Evolutionary conservation across 2,113 vertebrate genomes (phyloP), one percentile per base, ranked within the genome.

Genomic region (Pedionomus torquatus): DNA sequence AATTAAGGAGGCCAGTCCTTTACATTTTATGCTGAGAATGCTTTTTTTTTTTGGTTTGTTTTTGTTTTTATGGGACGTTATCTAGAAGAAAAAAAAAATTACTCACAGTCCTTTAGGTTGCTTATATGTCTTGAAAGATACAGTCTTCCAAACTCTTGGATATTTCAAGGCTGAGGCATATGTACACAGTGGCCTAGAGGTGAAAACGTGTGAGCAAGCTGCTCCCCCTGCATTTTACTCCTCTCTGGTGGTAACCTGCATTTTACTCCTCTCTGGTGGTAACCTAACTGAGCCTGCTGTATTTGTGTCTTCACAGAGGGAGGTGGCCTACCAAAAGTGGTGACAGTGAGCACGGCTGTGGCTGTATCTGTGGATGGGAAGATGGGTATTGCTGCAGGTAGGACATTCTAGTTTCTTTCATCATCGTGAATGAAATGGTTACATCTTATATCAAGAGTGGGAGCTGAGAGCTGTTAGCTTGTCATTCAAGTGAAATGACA

Each of bases 361-460:
- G 97, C 99, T 2, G 99, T 99, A 81, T 97, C 98, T 0, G 98
- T 99, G 93, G 98, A 98, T 33, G 98, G 98, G 95, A 99, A 99
- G 97, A 99, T 98, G 7, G 99, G 99, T 89, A 98, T 99, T 21
- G 99, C 99, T 87, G 99, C 99, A 99, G 99, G 99, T 99, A 99
- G 96, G 99, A 92, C 75, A 46, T 69, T 31, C 64, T 91, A 74
- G 4, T 77, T 93, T 85, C 37, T 91, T 69, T 63, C 89, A 88
- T 92, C 39, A 6, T 70, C 76, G 91, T 93, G 51, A 90, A 87
- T 92, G 69, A 64, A 91, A 79, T 76, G 26, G 49, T 58, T 87
- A 19, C n/a, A 7, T 93, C 76, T 90, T 64, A 21, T 74, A 44
- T 25, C 14, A 64, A 75, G 68, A 79, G 90, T 83, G 76, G 74